phyloP scores from a whole-genome alignment of 2,888 invertebrate species.

The Lordiphosa fenestrarum region DNA sequence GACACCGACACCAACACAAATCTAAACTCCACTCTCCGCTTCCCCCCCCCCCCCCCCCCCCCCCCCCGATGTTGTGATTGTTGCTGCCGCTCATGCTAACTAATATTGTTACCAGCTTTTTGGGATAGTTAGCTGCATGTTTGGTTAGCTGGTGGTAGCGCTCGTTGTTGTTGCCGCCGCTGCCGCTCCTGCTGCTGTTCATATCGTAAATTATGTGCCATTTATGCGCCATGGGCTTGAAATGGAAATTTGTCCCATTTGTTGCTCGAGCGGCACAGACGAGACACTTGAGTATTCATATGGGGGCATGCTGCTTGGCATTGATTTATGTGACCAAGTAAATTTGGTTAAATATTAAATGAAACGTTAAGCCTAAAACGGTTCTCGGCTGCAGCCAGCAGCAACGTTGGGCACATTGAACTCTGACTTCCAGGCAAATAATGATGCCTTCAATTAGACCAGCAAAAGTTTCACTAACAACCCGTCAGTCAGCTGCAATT shows the following conservation, averaged over 20 bases:
- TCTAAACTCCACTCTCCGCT: constrained; percentile 57
- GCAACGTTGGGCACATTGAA: neutral
- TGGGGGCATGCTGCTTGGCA: constrained; percentile 60
- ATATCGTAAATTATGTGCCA: constrained; percentile 73
- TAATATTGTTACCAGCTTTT: constrained; percentile 72
- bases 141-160: constrained; percentile 52
- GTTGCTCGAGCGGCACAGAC: constrained; percentile 45
- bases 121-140: constrained; percentile 70
- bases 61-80: constrained; percentile 13
- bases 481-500: constrained; percentile 54
- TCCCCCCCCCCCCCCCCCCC: neutral
- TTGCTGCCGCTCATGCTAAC: constrained; percentile 54
- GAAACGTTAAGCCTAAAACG: constrained; percentile 56
- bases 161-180: constrained; percentile 18
- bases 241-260: constrained; percentile 74
- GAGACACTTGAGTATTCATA: constrained; percentile 71
- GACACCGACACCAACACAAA: constrained; percentile 32
- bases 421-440: constrained; percentile 34
- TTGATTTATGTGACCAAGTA: constrained; percentile 63
- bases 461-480: constrained; percentile 57
- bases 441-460: constrained; percentile 65
- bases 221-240: constrained; percentile 73
- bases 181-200: constrained; percentile 37
- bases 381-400: constrained; percentile 1
- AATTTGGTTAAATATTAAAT: constrained; percentile 67